Evolutionary conservation across 2,113 vertebrate genomes (phyloP), one percentile per base, ranked within the genome.

Genomic region (Leucopternis melanops): DNA sequence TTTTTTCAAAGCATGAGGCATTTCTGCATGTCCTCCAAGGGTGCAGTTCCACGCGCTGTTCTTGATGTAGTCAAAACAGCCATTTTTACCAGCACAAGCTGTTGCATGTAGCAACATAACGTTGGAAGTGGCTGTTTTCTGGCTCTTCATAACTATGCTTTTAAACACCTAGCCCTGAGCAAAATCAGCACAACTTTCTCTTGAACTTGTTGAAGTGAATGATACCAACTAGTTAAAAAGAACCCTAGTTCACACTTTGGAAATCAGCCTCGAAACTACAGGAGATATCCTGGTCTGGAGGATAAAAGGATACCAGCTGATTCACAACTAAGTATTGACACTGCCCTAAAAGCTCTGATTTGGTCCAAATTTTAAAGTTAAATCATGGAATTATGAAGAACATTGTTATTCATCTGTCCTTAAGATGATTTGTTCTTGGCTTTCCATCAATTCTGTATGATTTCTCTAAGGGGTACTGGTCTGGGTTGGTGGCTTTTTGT

Each of bases 371-470:
- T 22, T 32, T 9, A 2, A 58, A 54, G 47, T 55, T 23, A 69
- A 88, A 71, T 47, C 18, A 25, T 52, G 23, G 69, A 81, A 75
- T 31, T 88, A 42, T 36, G 65, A 23, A 86, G 55, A 90, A 65
- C 31, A 20, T 0, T 71, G 63, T 29, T 38, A 58, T 90, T 96
- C 49, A 81, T 84, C 77, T 86, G 45, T 86, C 86, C 52, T 74
- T 57, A 50, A 70, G 16, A 86, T 84, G 50, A 54, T 49, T 77
- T 90, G 49, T 90, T 92, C 84, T 91, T 95, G 85, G 91, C 88
- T 74, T 72, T 91, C 21, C 25, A 45, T 84, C 80, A 88, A 10
- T 74, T 88, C 42, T 52, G n/a, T 74, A 40, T 36, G 38, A 91
- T 47, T 86, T 92, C 86, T 92, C 52, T 65, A 57, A 67, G 13